These are phyloP conservation scores for Cyclopterus lumpus DNA, from an alignment of 2,797 vertebrate genomes.

Conservation along the genomic window DNA sequence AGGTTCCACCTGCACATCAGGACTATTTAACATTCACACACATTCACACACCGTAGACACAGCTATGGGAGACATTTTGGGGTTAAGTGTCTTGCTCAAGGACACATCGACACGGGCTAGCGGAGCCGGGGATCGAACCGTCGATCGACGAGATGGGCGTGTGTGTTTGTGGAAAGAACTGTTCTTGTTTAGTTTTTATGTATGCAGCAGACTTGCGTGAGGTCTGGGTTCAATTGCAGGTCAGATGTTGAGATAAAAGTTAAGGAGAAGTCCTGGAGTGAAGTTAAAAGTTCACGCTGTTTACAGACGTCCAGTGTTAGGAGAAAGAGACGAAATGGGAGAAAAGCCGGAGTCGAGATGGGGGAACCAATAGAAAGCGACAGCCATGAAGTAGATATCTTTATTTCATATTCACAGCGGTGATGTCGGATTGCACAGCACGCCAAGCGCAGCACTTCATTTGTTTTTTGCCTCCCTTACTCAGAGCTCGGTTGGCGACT, in stretches of 20 bases:
- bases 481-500: conserved; percentile 8
- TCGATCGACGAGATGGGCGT: background rate
- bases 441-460: conserved; percentile 26
- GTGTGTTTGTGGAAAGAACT: background rate
- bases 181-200: background rate
- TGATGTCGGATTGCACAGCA: conserved; percentile 27
- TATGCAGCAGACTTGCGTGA: conserved; percentile 6
- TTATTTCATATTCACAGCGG: conserved; percentile 31
- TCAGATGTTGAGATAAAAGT: conserved; percentile 24
- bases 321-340: background rate
- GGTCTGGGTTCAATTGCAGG: conserved; percentile 19
- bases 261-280: conserved; percentile 8
- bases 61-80: no score
- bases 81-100: no score
- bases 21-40: no score
- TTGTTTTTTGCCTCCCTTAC: conserved; percentile 27
- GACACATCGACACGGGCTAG: no score
- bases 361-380: conserved; percentile 21
- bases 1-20: no score
- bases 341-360: conserved; percentile 15
- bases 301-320: conserved; percentile 4
- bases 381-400: conserved; percentile 20
- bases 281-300: conserved; percentile 18
- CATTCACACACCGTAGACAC: no score
- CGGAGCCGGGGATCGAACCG: no score